Conservation (phyloP, 2,797 vertebrate species). For the Lagodon rhomboides region DNA sequence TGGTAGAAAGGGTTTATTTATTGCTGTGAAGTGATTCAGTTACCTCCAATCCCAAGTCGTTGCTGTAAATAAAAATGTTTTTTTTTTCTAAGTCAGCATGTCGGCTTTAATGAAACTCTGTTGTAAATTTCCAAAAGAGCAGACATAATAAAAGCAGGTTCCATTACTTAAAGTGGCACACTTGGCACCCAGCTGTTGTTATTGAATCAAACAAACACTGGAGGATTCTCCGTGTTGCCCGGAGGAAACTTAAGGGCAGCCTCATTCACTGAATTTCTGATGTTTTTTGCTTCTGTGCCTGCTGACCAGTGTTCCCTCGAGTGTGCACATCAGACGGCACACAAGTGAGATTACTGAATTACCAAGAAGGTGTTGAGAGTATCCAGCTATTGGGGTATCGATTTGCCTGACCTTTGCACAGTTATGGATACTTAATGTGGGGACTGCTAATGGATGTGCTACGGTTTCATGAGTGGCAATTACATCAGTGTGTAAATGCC, state of each 20-base stretch:
- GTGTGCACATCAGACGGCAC: constrained; percentile 33
- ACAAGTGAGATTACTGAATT: constrained; percentile 57
- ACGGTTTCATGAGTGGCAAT: constrained; percentile 53
- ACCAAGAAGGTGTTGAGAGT: constrained; percentile 56
- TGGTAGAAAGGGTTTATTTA: constrained; percentile 40
- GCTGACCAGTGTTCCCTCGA: constrained; percentile 25
- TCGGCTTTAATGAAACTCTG: constrained; percentile 45
- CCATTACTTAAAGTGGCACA: constrained; percentile 60
- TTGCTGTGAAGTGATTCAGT: constrained; percentile 43
- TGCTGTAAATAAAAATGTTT: constrained; percentile 57
- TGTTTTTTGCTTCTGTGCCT: constrained; percentile 18
- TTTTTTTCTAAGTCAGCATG: constrained; percentile 50
- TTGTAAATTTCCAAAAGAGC: constrained; percentile 49
- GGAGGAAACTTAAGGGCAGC: constrained; percentile 16
- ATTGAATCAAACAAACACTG: constrained; percentile 43
- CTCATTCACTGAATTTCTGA: constrained; percentile 25
- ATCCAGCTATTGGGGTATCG: constrained; percentile 65
- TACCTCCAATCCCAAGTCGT: constrained; percentile 30
- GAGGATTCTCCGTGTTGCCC: constrained; percentile 13
- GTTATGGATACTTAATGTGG: constrained; percentile 44
- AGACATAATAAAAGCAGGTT: constrained; percentile 48
- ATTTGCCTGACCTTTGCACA: constrained; percentile 77
- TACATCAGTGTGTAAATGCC: constrained; percentile 40
- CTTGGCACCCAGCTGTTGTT: constrained; percentile 53
- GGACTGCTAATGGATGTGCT: constrained; percentile 70